phyloP scores from a whole-genome alignment of 2,113 vertebrate species.

The Actenoides lindsayi region DNA sequence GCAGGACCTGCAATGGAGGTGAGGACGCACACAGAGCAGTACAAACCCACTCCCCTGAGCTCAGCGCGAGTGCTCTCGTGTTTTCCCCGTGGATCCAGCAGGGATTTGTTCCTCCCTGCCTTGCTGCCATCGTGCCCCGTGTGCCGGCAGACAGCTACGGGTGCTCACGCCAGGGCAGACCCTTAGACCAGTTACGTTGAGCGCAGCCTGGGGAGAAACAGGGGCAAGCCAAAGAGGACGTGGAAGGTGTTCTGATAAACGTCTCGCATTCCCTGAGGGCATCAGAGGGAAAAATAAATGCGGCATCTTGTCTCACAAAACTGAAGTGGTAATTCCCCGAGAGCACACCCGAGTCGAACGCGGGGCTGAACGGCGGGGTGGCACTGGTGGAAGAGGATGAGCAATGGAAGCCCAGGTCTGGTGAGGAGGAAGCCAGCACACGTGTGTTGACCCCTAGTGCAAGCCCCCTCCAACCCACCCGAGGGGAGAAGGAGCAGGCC shows the following conservation, averaged over 20 bases:
- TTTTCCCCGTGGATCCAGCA: not conserved
- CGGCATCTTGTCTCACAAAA: not conserved
- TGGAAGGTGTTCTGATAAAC: rapidly evolving
- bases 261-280: not conserved
- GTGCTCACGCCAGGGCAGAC: not conserved
- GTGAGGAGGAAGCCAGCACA: not conserved
- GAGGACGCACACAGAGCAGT: rapidly evolving
- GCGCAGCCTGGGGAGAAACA: not conserved
- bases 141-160: not conserved
- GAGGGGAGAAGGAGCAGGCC: not conserved
- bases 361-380: rapidly evolving
- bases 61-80: rapidly evolving
- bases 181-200: rapidly evolving
- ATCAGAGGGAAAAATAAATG: rapidly evolving
- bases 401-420: not conserved
- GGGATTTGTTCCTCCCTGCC: not conserved
- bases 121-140: not conserved
- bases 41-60: not conserved
- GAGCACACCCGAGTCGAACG: rapidly evolving
- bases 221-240: rapidly evolving
- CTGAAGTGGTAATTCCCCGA: rapidly evolving
- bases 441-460: rapidly evolving
- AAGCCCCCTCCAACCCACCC: not conserved
- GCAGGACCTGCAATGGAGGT: not conserved
- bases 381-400: not conserved